These are phyloP conservation scores for Bos javanicus DNA, from an alignment of 2,113 vertebrate species.

Conservation along the genomic window DNA sequence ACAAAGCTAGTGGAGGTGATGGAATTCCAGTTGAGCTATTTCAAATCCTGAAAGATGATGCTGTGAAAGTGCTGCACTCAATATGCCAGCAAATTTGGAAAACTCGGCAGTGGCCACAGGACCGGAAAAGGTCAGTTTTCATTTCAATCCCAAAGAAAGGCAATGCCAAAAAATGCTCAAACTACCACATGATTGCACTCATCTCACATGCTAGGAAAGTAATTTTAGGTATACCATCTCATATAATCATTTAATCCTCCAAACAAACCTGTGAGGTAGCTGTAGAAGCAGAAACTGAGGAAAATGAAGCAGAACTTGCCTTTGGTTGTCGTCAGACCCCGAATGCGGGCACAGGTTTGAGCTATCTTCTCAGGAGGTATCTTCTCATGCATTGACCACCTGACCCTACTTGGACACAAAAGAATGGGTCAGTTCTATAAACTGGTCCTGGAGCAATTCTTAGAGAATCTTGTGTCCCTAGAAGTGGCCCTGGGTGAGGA, in stretches of 20 bases:
- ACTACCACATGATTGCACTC: no score
- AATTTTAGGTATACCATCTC: background rate
- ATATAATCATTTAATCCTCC: background rate
- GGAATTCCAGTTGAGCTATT: no score
- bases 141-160: no score
- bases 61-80: no score
- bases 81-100: no score
- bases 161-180: no score
- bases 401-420: background rate
- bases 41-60: no score
- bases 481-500: fast-evolving
- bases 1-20: no score
- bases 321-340: background rate
- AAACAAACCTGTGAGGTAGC: background rate
- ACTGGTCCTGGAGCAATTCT: background rate
- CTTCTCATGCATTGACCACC: background rate
- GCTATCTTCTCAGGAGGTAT: background rate
- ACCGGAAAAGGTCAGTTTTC: no score
- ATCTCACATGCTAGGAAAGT: no score
- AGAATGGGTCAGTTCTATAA: background rate
- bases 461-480: background rate
- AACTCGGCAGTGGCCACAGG: no score
- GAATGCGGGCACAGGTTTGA: no score
- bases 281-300: background rate
- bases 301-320: background rate